Base-by-base conservation (phyloP, 2,113 vertebrate species). In the Pelodiscus sinensis region DNA sequence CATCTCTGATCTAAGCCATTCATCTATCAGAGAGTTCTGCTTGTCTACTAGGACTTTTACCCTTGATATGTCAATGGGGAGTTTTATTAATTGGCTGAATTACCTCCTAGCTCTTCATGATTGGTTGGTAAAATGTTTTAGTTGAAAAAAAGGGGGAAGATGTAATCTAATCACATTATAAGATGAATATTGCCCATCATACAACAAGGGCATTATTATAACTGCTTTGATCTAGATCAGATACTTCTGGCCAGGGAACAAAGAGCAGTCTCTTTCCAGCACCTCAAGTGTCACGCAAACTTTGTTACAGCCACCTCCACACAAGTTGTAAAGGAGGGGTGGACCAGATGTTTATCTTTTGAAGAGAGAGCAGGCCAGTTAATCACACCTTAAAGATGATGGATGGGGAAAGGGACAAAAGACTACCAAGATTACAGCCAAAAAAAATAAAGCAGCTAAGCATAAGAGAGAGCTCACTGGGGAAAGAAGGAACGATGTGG, bases 71-170 rank as follows among this genome's bases (percentile, higher is more conserved):
- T 75, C 85, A 89, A 54, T 51, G 73, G 25, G 51, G 21, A 50
- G n/a, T 73, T 93, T 90, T 91, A 91, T 93, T 91, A 91, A 87
- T 44, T 58, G 18, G 29, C 75, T 50, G 15, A 88, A 93, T 80
- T 90, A 68, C 1, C 78, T 92, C 80, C 6, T 25, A 65, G 31
- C 0, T 89, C n/a, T 78, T 79, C 89, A 89, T 94, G 95, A 82
- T 56, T 82, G 60, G 0, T 9, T 90, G 52, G 65, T 15, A 44
- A 58, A 58, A 65, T 44, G 82, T 82, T 90, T 89, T 92, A 50
- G 12, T 13, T 80, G 21, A 29, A 73, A 31, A 56, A 82, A 90
- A 56, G 38, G 51, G 16, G 38, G 44, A 44, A 80, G 12, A 73
- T 73, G 25, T 14, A 95, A 82, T 29, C 31, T 79, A 92, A 84